phyloP scores from a whole-genome alignment of 2,113 vertebrate species.

The Pituophis catenifer region DNA sequence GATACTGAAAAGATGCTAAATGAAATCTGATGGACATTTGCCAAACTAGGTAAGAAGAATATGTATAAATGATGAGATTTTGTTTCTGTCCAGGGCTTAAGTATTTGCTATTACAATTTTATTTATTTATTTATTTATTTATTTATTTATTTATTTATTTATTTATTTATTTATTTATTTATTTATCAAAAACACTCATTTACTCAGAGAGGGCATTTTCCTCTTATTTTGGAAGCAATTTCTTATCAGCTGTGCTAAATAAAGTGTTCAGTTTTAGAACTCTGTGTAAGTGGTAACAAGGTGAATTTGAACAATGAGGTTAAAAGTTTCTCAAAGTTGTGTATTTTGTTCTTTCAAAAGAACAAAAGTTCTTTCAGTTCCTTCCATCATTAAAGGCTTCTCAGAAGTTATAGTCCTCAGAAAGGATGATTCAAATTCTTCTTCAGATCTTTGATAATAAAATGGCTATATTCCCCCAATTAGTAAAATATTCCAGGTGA shows the following conservation, averaged over 20 bases:
- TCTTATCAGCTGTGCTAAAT: background rate
- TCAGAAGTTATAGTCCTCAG: background rate
- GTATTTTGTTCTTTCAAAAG: background rate
- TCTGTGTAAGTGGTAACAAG: background rate
- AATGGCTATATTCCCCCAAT: background rate
- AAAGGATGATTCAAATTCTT: background rate
- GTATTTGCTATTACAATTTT: background rate
- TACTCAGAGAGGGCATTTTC: background rate
- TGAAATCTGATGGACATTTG: background rate
- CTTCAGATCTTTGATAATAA: background rate
- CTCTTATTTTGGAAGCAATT: background rate
- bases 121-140: too few relatives aligned
- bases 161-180: background rate
- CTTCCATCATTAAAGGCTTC: background rate
- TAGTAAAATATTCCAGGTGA: background rate
- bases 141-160: too few relatives aligned
- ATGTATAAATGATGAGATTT: background rate
- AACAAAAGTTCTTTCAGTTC: background rate
- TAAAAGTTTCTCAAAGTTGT: background rate
- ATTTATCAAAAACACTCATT: background rate
- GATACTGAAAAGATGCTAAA: background rate
- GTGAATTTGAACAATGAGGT: background rate
- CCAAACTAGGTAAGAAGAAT: background rate
- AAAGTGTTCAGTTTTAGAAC: background rate
- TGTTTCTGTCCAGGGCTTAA: background rate